These are phyloP conservation scores for Lasioglossum lativentre DNA, from an alignment of 2,888 invertebrate genomes.

Conservation along the genomic window DNA sequence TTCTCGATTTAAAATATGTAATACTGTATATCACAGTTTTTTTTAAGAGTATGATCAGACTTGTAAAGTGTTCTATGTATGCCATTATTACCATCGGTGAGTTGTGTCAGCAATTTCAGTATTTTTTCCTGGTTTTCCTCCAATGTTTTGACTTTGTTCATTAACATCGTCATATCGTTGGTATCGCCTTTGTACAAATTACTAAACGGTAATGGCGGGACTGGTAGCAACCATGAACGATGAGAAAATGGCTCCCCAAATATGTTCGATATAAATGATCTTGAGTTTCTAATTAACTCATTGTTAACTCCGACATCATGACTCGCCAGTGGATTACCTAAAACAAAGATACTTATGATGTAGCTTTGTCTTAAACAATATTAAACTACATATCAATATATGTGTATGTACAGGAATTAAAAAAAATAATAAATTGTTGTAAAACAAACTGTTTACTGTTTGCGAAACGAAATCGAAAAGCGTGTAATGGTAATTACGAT, in stretches of 20 bases:
- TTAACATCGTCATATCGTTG: constrained; percentile 1
- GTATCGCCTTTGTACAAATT: constrained; percentile 43
- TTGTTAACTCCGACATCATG: neutral
- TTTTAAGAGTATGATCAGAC: neutral
- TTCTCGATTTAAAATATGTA: too few species aligned
- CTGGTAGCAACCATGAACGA: constrained; percentile 55
- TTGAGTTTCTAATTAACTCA: neutral
- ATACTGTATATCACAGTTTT: too few species aligned
- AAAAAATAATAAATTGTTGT: neutral
- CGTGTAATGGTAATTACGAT: too few species aligned
- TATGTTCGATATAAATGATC: neutral
- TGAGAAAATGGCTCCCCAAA: constrained; percentile 44
- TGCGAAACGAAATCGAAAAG: too few species aligned
- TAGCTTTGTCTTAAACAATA: neutral
- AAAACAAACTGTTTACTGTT: neutral
- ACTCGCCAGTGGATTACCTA: constrained; percentile 29
- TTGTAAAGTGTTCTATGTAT: neutral
- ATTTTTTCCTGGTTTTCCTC: constrained; percentile 62
- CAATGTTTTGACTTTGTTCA: constrained; percentile 41
- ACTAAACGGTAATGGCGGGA: constrained; percentile 41
- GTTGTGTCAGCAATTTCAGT: constrained; percentile 40
- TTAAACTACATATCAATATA: neutral
- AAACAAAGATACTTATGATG: neutral
- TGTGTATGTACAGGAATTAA: neutral
- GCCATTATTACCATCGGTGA: constrained; percentile 38